phyloP scores from a whole-genome alignment of 1,140 invertebrate species.

The Drosophila kohkoa region DNA sequence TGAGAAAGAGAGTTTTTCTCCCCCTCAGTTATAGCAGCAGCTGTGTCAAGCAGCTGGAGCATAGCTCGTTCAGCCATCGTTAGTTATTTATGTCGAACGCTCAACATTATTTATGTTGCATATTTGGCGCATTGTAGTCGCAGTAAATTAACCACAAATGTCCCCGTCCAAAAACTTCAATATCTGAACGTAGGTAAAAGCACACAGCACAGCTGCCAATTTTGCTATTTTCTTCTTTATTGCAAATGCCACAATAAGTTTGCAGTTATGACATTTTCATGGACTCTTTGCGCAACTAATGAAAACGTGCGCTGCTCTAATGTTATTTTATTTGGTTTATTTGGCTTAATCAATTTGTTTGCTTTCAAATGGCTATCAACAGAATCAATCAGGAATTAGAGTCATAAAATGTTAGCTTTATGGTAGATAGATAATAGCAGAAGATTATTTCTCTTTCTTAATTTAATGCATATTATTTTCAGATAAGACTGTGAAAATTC shows the following conservation, averaged over 20 bases:
- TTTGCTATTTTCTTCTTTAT: neutral
- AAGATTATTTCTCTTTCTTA: too few species aligned
- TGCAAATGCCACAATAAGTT: constrained; percentile 23
- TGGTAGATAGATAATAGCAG: too few species aligned
- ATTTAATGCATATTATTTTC: too few species aligned
- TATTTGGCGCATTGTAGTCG: constrained; percentile 69
- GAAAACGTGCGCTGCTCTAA: neutral
- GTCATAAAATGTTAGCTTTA: too few species aligned
- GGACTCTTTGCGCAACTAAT: neutral
- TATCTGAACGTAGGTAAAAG: constrained; percentile 3
- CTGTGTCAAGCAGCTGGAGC: constrained; percentile 15
- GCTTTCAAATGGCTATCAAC: too few species aligned
- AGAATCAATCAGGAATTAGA: too few species aligned
- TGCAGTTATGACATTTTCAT: constrained; percentile 18
- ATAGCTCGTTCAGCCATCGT: constrained; percentile 30
- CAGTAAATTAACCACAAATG: constrained; percentile 68
- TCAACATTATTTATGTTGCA: constrained; percentile 79
- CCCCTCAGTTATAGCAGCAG: constrained; percentile 2
- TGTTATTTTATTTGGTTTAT: neutral
- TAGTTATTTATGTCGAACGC: constrained; percentile 76
- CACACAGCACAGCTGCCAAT: constrained; percentile 18
- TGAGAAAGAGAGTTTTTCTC: neutral
- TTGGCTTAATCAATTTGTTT: neutral
- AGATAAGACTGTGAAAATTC: too few species aligned
- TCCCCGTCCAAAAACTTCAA: constrained; percentile 13